These are phyloP conservation scores for Callipepla californica DNA, from an alignment of 2,113 vertebrate genomes.

Conservation along the genomic window DNA sequence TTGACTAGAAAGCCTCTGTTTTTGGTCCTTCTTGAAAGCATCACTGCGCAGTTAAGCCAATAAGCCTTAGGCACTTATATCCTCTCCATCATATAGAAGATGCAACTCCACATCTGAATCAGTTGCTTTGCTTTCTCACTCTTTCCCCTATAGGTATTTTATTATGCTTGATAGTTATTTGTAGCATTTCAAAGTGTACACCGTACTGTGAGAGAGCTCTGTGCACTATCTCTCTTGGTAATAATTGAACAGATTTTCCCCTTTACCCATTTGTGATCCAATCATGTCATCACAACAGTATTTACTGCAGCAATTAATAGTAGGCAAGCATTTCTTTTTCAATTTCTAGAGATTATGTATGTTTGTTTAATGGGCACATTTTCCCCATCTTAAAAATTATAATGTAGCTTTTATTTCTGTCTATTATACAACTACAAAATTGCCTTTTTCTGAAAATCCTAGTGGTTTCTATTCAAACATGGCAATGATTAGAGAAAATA, in stretches of 20 bases:
- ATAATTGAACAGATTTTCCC: background rate
- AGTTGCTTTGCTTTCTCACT: background rate
- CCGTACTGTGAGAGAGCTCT: background rate
- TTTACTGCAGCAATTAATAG: background rate
- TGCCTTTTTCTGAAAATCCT: background rate
- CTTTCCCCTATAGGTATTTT: background rate
- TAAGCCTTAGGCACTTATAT: background rate
- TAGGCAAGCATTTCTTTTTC: background rate
- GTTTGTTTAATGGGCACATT: background rate
- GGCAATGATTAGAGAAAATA: background rate
- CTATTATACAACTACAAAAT: background rate
- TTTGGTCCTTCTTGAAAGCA: background rate
- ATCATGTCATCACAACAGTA: background rate
- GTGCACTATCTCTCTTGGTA: background rate
- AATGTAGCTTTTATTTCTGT: background rate
- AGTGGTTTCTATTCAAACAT: background rate
- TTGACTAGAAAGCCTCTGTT: background rate
- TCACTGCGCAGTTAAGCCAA: background rate
- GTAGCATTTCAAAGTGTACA: background rate
- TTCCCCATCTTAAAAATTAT: background rate
- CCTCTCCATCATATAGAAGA: background rate
- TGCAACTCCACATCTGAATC: background rate
- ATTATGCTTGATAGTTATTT: background rate
- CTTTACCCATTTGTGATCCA: background rate
- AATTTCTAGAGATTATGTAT: background rate